Evolutionary conservation across 2,888 invertebrate genomes (phyloP).

Genomic region (Mamestra brassicae): DNA sequence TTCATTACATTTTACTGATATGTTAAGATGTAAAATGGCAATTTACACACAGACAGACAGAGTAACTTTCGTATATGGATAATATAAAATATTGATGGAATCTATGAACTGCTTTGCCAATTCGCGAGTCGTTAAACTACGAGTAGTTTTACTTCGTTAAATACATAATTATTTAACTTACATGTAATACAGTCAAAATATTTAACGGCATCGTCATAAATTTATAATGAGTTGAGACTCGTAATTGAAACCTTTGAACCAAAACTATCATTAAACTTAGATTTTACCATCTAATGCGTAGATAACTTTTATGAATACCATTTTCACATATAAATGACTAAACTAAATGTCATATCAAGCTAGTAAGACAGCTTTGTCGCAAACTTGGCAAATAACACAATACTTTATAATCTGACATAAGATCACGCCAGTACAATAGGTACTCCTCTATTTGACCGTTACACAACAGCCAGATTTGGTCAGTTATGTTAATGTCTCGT

Average conservation of each 20-base stretch:
- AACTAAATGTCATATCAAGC: not conserved
- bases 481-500: no score
- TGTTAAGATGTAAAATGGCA: no score
- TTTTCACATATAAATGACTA: not conserved
- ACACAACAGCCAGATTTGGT: no score
- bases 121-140: constrained; percentile 15
- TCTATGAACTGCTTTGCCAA: not conserved
- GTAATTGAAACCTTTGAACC: not conserved
- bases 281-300: constrained; percentile 1
- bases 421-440: not conserved
- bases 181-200: not conserved
- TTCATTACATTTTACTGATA: no score
- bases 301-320: not conserved
- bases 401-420: not conserved
- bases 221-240: not conserved
- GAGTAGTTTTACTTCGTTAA: constrained; percentile 1
- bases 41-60: no score
- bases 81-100: no score
- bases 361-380: not conserved
- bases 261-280: not conserved
- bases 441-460: no score
- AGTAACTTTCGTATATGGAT: no score
- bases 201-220: not conserved
- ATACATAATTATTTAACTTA: constrained; percentile 20
- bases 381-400: not conserved